phyloP scores from a whole-genome alignment of 2,113 vertebrate genomes.

The Turnix velox region DNA sequence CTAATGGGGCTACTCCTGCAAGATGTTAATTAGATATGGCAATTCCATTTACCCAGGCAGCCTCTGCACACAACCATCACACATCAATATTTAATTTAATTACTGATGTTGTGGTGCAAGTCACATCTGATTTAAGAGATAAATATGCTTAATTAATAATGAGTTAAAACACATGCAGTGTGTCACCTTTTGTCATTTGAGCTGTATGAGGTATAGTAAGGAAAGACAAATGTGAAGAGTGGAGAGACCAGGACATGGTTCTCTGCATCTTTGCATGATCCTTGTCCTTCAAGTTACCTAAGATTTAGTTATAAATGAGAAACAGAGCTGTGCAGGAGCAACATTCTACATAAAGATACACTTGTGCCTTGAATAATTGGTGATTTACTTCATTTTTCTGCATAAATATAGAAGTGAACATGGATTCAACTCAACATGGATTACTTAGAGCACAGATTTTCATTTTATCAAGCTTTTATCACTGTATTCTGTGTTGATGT shows the following conservation, averaged over 20 bases:
- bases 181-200: constrained; percentile 58
- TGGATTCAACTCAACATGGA: not conserved
- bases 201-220: not conserved
- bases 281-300: not conserved
- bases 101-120: constrained; percentile 84
- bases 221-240: not conserved
- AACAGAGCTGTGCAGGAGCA: not conserved
- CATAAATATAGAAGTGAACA: not conserved
- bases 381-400: not conserved
- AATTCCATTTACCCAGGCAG: constrained; percentile 84
- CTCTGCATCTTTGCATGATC: not conserved
- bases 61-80: constrained; percentile 72
- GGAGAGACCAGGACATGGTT: not conserved
- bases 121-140: constrained; percentile 90
- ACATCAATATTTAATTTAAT: constrained; percentile 95
- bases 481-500: not conserved
- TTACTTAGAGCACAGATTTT: not conserved
- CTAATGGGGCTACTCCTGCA: constrained; percentile 82
- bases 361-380: not conserved
- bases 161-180: constrained; percentile 85
- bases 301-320: not conserved
- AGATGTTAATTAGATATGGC: constrained; percentile 88
- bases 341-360: not conserved
- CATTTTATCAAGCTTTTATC: not conserved
- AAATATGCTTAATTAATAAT: constrained; percentile 92